Evolutionary conservation across 2,888 invertebrate genomes (phyloP).

Genomic region (Xylota sylvarum): DNA sequence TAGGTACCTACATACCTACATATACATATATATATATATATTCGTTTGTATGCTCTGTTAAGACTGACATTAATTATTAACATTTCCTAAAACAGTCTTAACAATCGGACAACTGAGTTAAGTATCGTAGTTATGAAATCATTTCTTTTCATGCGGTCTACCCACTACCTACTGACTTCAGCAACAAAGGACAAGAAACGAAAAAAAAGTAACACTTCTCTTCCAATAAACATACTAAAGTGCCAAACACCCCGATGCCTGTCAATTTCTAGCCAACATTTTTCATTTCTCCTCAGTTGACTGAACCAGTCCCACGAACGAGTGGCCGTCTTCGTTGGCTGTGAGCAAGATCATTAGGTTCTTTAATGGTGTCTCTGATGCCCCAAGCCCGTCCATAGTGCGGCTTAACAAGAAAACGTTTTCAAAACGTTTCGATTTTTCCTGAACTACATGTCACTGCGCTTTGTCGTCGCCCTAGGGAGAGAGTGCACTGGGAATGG

Average conservation of each 20-base stretch:
- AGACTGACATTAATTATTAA: background rate
- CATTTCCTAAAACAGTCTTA: background rate
- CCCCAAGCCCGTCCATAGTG: constrained; percentile 12
- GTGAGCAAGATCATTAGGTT: constrained; percentile 44
- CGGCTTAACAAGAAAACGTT: constrained; percentile 63
- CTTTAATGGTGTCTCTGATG: constrained; percentile 30
- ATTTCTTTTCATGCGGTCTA: background rate
- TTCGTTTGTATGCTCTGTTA: background rate
- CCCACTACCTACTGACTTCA: constrained; percentile 24
- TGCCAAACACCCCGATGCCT: constrained; percentile 55
- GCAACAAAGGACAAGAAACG: constrained; percentile 49
- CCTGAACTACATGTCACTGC: constrained; percentile 73
- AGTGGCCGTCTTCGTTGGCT: constrained; percentile 16
- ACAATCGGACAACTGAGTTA: background rate
- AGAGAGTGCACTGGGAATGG: constrained; percentile 52
- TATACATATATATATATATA: too few relatives aligned
- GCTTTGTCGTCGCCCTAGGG: constrained; percentile 68
- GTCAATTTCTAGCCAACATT: constrained; percentile 65
- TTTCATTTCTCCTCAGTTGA: constrained; percentile 72
- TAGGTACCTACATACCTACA: background rate
- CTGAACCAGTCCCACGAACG: constrained; percentile 74
- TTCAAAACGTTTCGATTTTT: constrained; percentile 60
- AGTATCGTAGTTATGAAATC: background rate
- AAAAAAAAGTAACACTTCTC: constrained; percentile 57
- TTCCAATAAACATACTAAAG: constrained; percentile 59